Percentiles rank a stretch among this genome's conserved stretches.
Conservation (phyloP, 2,888 invertebrate genomes). For the Incurvaria masculella region DNA sequence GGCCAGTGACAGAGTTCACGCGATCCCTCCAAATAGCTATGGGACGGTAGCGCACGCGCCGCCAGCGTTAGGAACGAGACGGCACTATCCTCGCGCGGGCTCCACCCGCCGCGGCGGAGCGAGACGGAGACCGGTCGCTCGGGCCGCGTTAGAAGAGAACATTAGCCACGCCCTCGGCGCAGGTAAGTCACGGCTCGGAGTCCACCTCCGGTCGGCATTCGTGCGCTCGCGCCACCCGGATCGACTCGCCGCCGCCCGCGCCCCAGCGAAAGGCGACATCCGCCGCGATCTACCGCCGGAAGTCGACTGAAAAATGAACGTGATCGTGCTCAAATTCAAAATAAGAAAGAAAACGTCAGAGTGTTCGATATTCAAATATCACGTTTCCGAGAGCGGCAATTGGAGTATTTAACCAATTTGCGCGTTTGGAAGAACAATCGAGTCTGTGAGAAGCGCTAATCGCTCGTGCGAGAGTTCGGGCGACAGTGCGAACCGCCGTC, state of each 20-base stretch:
- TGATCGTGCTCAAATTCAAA: neutral
- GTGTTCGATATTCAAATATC: no score
- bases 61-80: constrained; percentile 32
- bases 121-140: constrained; percentile 39
- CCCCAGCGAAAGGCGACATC: neutral
- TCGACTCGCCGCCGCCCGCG: constrained; percentile 10
- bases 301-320: neutral
- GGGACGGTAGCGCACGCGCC: constrained; percentile 38
- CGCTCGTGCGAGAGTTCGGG: neutral
- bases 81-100: constrained; percentile 12
- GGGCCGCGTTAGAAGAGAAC: constrained; percentile 43
- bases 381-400: neutral
- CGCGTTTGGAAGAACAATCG: neutral
- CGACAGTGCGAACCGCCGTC: neutral
- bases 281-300: neutral
- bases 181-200: constrained; percentile 28
- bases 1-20: constrained; percentile 35
- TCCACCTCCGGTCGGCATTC: constrained; percentile 49
- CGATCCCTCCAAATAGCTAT: constrained; percentile 37
- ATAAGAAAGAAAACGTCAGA: neutral
- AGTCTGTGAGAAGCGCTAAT: neutral
- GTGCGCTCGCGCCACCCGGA: constrained; percentile 49
- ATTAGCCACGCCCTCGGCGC: constrained; percentile 41
- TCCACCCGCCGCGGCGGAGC: constrained; percentile 15
- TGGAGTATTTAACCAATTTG: neutral